Evolutionary conservation across 1,140 invertebrate species (phyloP).

Genomic region (Steinernema feltiae): DNA sequence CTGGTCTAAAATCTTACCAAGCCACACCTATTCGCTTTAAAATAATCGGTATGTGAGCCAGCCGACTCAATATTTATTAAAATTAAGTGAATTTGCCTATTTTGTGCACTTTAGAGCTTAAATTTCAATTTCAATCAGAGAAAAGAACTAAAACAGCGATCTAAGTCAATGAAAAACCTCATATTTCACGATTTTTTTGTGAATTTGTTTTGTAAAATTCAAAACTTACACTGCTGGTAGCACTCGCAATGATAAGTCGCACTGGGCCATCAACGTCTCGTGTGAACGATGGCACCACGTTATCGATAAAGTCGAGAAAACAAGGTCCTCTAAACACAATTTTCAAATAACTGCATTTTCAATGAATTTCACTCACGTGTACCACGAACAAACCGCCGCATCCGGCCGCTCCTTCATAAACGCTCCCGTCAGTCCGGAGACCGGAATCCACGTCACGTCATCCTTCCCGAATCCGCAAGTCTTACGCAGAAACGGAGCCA

Average conservation of each 20-base stretch:
- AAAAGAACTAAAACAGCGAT: too few relatives aligned
- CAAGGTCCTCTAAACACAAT: constrained; percentile 72
- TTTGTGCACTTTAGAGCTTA: too few relatives aligned
- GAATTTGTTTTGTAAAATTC: too few relatives aligned
- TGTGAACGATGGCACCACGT: constrained; percentile 76
- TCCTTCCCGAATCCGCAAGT: constrained; percentile 92
- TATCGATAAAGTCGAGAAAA: constrained; percentile 92
- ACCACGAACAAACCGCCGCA: constrained; percentile 41
- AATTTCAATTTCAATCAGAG: too few relatives aligned
- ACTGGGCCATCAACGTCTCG: constrained; percentile 88
- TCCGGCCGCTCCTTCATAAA: constrained; percentile 55
- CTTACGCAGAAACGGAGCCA: constrained; percentile 91
- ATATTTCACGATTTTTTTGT: too few relatives aligned
- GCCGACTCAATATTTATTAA: too few relatives aligned
- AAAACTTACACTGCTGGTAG: too few relatives aligned
- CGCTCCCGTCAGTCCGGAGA: constrained; percentile 79
- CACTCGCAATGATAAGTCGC: constrained; percentile 94
- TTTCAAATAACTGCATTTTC: constrained; percentile 10
- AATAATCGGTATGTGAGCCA: too few relatives aligned
- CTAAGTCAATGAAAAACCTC: too few relatives aligned
- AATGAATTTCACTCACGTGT: constrained; percentile 44
- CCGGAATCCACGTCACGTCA: constrained; percentile 93
- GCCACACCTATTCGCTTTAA: too few relatives aligned
- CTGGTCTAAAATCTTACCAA: too few relatives aligned
- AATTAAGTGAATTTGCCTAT: too few relatives aligned